These are phyloP conservation scores for rat (Rattus norvegicus) DNA, from an alignment of 2,113 vertebrate species.

Conservation along the genomic window GRCr8 NC_086033.1:15881001-15881500, in stretches of 20 bases:
- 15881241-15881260: neutral
- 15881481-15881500: neutral
- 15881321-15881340: neutral
- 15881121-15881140: neutral
- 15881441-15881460: neutral
- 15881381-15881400: neutral
- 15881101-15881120: neutral
- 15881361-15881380: neutral
- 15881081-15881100: neutral
- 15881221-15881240: neutral
- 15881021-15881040: neutral
- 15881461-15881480: neutral
- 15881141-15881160: too few species aligned
- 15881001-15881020: rapidly evolving
- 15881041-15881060: neutral
- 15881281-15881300: neutral
- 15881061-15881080: neutral
- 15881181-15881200: neutral
- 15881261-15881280: neutral
- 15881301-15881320: neutral
- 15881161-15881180: too few species aligned
- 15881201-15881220: neutral
- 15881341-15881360: neutral
- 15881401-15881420: neutral
- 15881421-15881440: neutral